A percentile compares a stretch with the other conserved stretches of the same genome.
Evolutionary conservation across 2,113 vertebrate genomes (phyloP).

Genomic region (Ictalurus punctatus): DNA sequence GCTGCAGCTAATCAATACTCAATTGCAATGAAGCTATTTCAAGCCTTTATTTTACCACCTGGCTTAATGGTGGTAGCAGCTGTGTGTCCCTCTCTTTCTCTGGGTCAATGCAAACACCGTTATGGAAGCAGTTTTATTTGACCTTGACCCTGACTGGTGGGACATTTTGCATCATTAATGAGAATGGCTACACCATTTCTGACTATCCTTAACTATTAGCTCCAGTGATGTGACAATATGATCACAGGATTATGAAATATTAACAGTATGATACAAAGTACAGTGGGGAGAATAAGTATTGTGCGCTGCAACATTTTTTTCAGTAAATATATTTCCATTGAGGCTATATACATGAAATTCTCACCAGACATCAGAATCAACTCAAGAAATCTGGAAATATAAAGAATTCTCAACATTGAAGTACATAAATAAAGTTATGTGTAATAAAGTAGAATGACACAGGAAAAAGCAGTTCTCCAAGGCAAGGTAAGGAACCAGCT

Average conservation of each 20-base stretch:
- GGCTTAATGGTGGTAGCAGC: conserved; percentile 22
- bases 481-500: too few relatives aligned
- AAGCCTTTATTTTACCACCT: conserved; percentile 25
- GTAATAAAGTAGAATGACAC: too few relatives aligned
- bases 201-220: neutral
- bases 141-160: neutral
- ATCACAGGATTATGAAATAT: neutral
- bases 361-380: too few relatives aligned
- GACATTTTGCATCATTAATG: neutral
- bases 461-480: too few relatives aligned
- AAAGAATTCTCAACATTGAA: too few relatives aligned
- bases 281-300: too few relatives aligned
- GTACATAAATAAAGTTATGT: too few relatives aligned
- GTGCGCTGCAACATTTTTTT: too few relatives aligned
- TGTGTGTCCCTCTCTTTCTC: neutral
- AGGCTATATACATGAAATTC: too few relatives aligned
- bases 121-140: neutral
- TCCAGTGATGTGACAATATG: neutral
- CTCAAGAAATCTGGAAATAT: too few relatives aligned
- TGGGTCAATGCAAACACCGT: conserved; percentile 7
- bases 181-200: neutral
- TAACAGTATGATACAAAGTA: neutral
- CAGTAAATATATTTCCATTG: too few relatives aligned
- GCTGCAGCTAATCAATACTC: conserved; percentile 44
- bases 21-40: conserved; percentile 45